Conservation (phyloP, 1,140 invertebrate species). For the Rhopalosiphum maidis region DNA sequence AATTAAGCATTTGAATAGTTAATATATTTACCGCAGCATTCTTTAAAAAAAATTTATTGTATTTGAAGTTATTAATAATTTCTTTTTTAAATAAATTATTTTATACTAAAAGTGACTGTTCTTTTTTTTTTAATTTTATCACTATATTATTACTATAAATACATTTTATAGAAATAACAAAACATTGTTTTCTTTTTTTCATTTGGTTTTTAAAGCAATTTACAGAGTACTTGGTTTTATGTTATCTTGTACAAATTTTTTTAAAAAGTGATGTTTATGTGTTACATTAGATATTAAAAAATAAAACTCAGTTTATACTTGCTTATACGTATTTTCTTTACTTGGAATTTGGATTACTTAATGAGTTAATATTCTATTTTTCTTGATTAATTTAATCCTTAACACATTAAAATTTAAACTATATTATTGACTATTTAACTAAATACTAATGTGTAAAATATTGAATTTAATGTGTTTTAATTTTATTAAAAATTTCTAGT, state of each 20-base stretch:
- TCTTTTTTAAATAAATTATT: conserved; percentile 13
- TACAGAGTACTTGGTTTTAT: not conserved
- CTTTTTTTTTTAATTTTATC: not conserved
- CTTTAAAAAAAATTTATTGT: not conserved
- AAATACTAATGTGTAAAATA: not conserved
- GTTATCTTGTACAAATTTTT: not conserved
- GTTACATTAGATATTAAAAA: not conserved
- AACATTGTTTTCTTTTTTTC: not conserved
- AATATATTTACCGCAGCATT: not conserved
- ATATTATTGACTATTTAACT: not conserved
- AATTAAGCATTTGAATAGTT: conserved; percentile 12
- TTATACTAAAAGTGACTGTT: not conserved
- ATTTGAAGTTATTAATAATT: not conserved
- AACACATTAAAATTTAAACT: not conserved
- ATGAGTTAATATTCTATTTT: not conserved
- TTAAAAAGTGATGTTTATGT: not conserved
- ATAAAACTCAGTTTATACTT: not conserved
- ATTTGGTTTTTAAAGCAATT: not conserved
- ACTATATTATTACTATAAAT: not conserved
- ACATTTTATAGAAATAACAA: not conserved
- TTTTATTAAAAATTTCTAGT: not conserved
- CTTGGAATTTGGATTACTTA: not conserved
- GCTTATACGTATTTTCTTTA: not conserved
- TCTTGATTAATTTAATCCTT: not conserved
- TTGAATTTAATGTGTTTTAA: not conserved